These are phyloP conservation scores for Rhagium mordax DNA, from an alignment of 2,888 invertebrate genomes.

Conservation along the genomic window DNA sequence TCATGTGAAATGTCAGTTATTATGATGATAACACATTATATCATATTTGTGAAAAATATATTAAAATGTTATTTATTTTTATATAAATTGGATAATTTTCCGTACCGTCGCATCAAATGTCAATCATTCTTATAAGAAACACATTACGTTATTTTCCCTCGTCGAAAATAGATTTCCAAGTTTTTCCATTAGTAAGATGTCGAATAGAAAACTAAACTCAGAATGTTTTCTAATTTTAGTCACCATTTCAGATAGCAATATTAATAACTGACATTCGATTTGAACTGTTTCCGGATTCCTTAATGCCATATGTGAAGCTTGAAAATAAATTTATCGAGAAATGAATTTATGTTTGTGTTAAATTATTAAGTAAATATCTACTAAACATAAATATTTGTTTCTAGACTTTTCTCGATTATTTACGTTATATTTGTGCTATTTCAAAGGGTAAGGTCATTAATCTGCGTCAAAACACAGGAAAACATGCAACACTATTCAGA, in stretches of 20 bases:
- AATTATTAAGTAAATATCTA: too few species aligned
- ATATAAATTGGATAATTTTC: conserved; percentile 6
- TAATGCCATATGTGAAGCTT: too few species aligned
- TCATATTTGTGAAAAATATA: neutral
- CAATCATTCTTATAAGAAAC: neutral
- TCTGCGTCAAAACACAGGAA: too few species aligned
- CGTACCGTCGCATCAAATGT: conserved; percentile 8
- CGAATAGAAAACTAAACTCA: neutral
- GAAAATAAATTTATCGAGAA: too few species aligned
- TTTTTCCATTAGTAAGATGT: neutral
- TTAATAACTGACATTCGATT: neutral
- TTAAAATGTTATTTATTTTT: conserved; percentile 9
- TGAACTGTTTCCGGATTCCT: too few species aligned
- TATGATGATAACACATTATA: neutral
- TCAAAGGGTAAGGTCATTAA: too few species aligned
- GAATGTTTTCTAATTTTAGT: neutral
- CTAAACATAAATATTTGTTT: too few species aligned
- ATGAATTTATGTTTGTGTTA: too few species aligned
- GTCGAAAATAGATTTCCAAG: neutral
- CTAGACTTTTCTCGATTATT: too few species aligned
- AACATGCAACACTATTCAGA: too few species aligned
- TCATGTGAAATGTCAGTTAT: neutral
- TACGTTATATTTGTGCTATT: too few species aligned
- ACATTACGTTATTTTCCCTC: neutral
- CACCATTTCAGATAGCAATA: neutral